phyloP scores from a whole-genome alignment of 2,797 vertebrate species.

The Eutrigla gurnardus region DNA sequence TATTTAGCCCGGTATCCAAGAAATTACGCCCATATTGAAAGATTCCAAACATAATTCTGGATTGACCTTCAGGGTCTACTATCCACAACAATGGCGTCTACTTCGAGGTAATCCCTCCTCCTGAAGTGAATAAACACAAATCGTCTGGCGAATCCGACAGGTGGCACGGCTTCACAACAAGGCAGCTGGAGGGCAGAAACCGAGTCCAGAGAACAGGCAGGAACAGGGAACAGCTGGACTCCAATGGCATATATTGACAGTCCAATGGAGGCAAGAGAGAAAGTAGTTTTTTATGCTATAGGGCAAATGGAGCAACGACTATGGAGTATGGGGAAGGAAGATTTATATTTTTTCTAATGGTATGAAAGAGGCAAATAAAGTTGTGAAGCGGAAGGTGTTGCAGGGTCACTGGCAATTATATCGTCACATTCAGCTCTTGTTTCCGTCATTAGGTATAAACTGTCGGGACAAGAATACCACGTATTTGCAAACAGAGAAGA shows the following conservation, averaged over 20 bases:
- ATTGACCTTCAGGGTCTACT: neutral
- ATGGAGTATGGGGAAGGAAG: neutral
- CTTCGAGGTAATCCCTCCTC: too few species aligned
- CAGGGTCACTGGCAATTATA: neutral
- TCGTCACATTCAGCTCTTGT: slow-evolving; percentile 15
- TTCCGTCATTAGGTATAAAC: slow-evolving; percentile 15
- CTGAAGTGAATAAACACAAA: too few species aligned
- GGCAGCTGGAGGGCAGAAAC: neutral
- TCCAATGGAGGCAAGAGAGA: neutral
- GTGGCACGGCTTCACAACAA: neutral
- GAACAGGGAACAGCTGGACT: neutral
- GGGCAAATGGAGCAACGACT: neutral
- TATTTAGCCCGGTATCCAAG: neutral
- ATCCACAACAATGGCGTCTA: too few species aligned
- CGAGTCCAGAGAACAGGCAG: neutral
- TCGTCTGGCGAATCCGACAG: too few species aligned
- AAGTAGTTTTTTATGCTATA: neutral
- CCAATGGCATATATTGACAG: neutral
- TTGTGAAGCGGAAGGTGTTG: neutral
- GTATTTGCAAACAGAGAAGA: slow-evolving; percentile 32
- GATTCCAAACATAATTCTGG: too few species aligned
- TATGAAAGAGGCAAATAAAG: neutral
- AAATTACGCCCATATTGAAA: neutral
- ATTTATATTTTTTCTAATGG: neutral
- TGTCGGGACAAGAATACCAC: slow-evolving; percentile 9